phyloP scores from a whole-genome alignment of 2,113 vertebrate genomes.

The Albula goreensis region DNA sequence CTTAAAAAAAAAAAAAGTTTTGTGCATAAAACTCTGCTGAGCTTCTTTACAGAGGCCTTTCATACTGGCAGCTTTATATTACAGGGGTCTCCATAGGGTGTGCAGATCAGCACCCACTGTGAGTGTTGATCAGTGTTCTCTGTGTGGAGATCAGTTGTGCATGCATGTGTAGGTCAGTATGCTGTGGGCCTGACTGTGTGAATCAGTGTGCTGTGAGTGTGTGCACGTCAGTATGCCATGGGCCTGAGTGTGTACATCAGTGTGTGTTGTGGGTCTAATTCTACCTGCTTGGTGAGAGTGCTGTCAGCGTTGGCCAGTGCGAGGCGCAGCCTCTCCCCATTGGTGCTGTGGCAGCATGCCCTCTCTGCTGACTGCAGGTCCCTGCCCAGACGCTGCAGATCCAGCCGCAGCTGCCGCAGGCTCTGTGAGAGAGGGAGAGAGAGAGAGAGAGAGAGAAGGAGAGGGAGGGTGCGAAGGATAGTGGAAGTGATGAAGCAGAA shows the following conservation, averaged over 20 bases:
- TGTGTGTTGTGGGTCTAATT: too few species aligned
- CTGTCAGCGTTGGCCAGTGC: slow-evolving; percentile 77
- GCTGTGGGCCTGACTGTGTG: not conserved
- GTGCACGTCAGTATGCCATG: not conserved
- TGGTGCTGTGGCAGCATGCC: slow-evolving; percentile 89
- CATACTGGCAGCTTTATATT: too few species aligned
- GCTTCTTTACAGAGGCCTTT: too few species aligned
- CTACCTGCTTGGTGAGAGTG: slow-evolving; percentile 87
- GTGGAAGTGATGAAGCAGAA: not conserved
- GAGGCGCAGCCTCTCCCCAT: slow-evolving; percentile 82
- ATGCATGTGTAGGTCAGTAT: not conserved
- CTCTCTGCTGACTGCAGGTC: slow-evolving; percentile 86
- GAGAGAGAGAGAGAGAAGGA: not conserved
- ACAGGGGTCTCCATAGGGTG: too few species aligned
- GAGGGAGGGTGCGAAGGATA: too few species aligned
- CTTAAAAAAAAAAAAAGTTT: too few species aligned
- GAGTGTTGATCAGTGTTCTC: too few species aligned
- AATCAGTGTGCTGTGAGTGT: not conserved
- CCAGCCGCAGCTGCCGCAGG: slow-evolving; percentile 78
- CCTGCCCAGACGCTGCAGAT: slow-evolving; percentile 76
- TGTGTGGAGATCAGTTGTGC: not conserved
- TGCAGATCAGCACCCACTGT: too few species aligned
- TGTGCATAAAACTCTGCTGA: too few species aligned
- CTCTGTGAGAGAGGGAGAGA: slow-evolving; percentile 65
- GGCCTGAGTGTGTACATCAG: not conserved